Conservation (phyloP, 2,797 vertebrate genomes). For the Eulemur albifrons region DNA sequence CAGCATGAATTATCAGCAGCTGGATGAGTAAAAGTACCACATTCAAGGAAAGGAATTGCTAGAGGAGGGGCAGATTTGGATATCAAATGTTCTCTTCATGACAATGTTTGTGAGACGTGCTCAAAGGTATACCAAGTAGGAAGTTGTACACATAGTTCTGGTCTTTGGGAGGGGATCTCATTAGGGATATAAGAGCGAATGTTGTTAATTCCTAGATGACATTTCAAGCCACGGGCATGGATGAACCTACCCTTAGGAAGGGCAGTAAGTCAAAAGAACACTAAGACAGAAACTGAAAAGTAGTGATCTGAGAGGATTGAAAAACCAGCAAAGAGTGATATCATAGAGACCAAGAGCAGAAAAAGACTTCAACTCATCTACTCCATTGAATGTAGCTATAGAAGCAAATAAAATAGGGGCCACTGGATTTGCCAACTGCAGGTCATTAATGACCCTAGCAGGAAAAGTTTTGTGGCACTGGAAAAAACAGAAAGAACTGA, state of each 20-base stretch:
- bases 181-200: neutral
- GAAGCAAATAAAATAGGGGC: neutral
- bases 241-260: neutral
- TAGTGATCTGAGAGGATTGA: neutral
- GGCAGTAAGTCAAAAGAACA: neutral
- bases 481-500: neutral
- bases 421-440: neutral
- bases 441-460: neutral
- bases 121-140: neutral
- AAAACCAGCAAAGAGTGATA: neutral
- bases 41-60: neutral
- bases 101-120: neutral
- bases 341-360: neutral
- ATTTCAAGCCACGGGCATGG: neutral
- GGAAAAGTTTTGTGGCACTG: neutral
- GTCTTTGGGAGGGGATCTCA: neutral
- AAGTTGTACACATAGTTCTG: neutral
- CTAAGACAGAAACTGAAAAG: neutral
- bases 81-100: neutral
- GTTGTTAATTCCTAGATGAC: neutral
- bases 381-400: neutral
- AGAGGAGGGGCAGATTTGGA: neutral
- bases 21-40: neutral
- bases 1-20: neutral
- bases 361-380: neutral